Percentiles rank a stretch among this genome's conserved stretches.
phyloP scores from a whole-genome alignment of 1,140 invertebrate genomes.

The Wasmannia auropunctata region DNA sequence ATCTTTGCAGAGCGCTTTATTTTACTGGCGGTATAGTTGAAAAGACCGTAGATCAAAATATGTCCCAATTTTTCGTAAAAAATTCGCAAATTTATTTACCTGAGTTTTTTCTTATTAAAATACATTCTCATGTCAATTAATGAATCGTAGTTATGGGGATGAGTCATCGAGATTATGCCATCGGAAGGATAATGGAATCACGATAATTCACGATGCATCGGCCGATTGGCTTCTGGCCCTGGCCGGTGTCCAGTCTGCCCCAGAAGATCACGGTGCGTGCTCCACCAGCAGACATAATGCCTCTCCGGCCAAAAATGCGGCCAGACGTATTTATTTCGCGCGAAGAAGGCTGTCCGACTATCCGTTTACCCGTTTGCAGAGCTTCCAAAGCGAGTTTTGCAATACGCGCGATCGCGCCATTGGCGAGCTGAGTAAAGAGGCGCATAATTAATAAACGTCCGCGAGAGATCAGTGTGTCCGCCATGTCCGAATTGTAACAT shows the following conservation, averaged over 20 bases:
- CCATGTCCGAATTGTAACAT: background rate
- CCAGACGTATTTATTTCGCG: constrained; percentile 80
- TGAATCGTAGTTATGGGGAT: background rate
- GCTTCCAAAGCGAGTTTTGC: constrained; percentile 59
- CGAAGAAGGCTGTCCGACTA: constrained; percentile 65
- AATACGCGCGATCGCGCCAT: constrained; percentile 36
- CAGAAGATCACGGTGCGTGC: constrained; percentile 33
- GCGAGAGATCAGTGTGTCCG: background rate
- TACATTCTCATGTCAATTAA: background rate
- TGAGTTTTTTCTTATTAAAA: background rate
- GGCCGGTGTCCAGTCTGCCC: constrained; percentile 76
- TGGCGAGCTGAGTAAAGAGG: background rate
- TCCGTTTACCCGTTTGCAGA: constrained; percentile 66
- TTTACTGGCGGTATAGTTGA: background rate
- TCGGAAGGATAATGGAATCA: constrained; percentile 76
- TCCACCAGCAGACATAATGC: constrained; percentile 73
- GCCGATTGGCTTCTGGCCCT: constrained; percentile 77
- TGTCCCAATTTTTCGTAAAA: background rate
- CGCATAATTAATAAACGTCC: constrained; percentile 44
- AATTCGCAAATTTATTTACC: background rate
- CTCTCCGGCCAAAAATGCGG: constrained; percentile 71
- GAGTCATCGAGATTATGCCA: background rate
- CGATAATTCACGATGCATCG: constrained; percentile 67
- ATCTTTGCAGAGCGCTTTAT: background rate
- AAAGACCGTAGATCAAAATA: too few species aligned